phyloP scores from a whole-genome alignment of 2,797 vertebrate genomes.

The Dicrostonyx torquatus region DNA sequence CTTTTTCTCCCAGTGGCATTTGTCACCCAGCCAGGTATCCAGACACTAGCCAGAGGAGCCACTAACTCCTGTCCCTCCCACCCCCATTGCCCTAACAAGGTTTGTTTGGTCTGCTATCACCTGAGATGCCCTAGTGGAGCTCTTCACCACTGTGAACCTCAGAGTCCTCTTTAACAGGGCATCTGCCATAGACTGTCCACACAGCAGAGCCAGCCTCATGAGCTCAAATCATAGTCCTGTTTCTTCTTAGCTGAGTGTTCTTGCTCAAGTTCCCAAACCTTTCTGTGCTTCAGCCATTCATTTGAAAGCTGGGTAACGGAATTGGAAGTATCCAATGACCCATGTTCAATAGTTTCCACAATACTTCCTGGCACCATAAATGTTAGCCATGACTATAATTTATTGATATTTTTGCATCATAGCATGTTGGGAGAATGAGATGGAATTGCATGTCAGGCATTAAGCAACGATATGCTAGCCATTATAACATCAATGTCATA shows the following conservation, averaged over 20 bases:
- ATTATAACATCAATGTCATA: background rate
- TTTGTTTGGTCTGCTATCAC: background rate
- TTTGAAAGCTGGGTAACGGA: background rate
- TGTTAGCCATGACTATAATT: constrained; percentile 32
- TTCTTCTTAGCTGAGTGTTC: background rate
- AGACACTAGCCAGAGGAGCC: background rate
- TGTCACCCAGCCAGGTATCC: background rate
- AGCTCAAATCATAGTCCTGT: background rate
- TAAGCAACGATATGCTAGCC: background rate
- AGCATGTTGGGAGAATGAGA: background rate
- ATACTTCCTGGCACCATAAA: background rate
- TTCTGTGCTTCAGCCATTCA: constrained; percentile 25
- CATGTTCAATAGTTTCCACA: background rate
- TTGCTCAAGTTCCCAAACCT: background rate
- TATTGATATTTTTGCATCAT: background rate
- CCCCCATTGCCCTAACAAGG: background rate
- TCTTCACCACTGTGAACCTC: background rate
- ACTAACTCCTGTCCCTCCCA: too few species aligned
- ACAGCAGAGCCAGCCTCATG: accelerated
- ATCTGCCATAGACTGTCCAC: background rate
- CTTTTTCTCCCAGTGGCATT: background rate
- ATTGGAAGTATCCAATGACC: background rate
- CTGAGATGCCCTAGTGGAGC: background rate
- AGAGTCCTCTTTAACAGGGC: background rate
- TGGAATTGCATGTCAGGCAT: background rate